Base-by-base conservation (phyloP, 2,113 vertebrate genomes). In the Crotalus helleri region DNA sequence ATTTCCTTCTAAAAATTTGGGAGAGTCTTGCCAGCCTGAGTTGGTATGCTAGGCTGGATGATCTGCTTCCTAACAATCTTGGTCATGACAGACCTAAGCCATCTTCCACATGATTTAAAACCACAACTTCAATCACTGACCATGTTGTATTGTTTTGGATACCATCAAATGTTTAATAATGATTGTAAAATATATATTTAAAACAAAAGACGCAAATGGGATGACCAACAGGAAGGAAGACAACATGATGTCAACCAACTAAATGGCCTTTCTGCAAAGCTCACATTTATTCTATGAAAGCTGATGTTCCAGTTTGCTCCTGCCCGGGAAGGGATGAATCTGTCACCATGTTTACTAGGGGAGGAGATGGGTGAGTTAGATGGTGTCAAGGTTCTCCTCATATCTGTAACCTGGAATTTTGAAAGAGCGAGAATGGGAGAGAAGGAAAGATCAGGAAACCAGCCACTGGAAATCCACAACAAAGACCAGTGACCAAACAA, bases 241-340 rank as follows among this genome's bases (percentile, higher is more conserved):
- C 44, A 81, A 23, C n/a, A 81, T 44, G 13, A 39, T 9, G 17
- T 44, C 74, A 12, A 90, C 13, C 9, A 29, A 15, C 4, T 24
- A 15, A 21, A 33, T 5, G 33, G 9, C 29, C 5, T 17, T 51
- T 15, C 53, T 55, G 17, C 7, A 91, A 93, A 85, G 95, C 98
- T 98, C 95, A 99, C 99, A 85, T 99, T 99, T 97, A 99, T 99
- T 94, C 99, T 98, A 97, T 99, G 99, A 96, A 99, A 99, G 95
- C 99, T 99, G 93, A 99, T 99, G 90, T 99, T 99, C 99, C 99
- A 99, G 97, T 99, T 99, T 96, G 99, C 99, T 3, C 99, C 99
- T 0, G 99, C 99, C 93, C 99, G 97, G 1, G 99, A 99, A 10
- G 99, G 99, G 95, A 99, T 99, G 97, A 99, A 99, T 61, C 99